phyloP scores from a whole-genome alignment of 2,888 invertebrate species.

The Aricia artaxerxes region DNA sequence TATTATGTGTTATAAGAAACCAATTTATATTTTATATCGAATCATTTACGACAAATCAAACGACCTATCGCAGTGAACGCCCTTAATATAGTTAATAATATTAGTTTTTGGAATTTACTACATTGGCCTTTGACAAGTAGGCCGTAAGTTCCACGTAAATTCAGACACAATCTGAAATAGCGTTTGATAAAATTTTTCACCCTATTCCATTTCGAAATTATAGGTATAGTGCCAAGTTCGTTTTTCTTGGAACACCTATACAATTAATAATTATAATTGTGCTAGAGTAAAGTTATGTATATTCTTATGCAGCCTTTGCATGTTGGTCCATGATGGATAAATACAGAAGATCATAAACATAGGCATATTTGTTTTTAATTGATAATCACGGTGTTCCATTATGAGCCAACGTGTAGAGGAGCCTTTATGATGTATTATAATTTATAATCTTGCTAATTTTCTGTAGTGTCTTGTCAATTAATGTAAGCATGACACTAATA shows the following conservation, averaged over 20 bases:
- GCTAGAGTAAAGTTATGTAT: not conserved
- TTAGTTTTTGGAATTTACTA: not conserved
- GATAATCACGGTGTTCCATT: not conserved
- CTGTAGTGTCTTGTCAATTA: not conserved
- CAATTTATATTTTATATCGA: no score
- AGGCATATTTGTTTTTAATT: not conserved
- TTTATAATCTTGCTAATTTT: not conserved
- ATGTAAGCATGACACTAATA: slow-evolving; percentile 44
- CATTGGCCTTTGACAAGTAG: not conserved
- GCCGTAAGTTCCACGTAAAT: not conserved
- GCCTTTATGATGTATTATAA: not conserved
- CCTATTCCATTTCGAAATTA: not conserved
- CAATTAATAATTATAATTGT: no score
- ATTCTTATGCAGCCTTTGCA: not conserved
- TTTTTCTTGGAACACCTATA: not conserved
- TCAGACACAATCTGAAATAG: not conserved
- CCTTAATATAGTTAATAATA: no score
- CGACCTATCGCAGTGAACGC: no score
- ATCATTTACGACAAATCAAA: no score
- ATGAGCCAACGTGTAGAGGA: not conserved
- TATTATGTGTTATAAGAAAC: no score
- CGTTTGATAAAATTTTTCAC: not conserved
- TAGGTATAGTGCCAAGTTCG: not conserved
- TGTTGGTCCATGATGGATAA: not conserved
- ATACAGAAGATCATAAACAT: not conserved